Base-by-base conservation (phyloP, 2,113 vertebrate species). In the Eulemur macaco region DNA sequence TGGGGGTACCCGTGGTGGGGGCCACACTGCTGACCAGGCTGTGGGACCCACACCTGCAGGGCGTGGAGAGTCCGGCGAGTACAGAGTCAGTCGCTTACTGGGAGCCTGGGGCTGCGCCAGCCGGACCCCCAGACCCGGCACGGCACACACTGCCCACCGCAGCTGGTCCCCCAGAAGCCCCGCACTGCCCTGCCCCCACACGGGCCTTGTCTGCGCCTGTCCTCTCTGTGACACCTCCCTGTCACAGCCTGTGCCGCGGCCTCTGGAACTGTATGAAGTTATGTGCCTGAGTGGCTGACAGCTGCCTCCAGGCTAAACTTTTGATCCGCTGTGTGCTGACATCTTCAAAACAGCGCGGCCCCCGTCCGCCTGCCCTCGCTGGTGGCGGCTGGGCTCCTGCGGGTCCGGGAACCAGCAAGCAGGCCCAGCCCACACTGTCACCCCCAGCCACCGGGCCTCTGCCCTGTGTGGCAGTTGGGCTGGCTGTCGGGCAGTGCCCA, bases 221-320 rank as follows among this genome's bases (percentile, higher is more conserved):
- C 0, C 6, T 1, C 10, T 29, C 31, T 14, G 18, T 12, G 5
- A 29, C 87, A 31, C 54, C 93, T 89, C 60, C 10, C 91, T 5
- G 29, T 0, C 0, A 0, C 39, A n/a, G 95, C 54, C 92, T 3
- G 56, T 31, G 9, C 90, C 12, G 21, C 6, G 0, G 1, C 39
- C 96, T 83, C 74, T 12, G 83, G 39, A 91, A 20, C 66, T 14
- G 17, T 96, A 96, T 96, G 93, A 98, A 98, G 97, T 98, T 95
- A 96, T 97, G 97, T 89, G 93, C 96, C 96, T 9, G 77, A 95
- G 97, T 60, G 95, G 97, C 93, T 97, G 98, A 98, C 98, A 98
- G 98, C 95, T 96, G 98, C 98, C 98, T 97, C 97, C 3, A 1
- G 98, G 98, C 98, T 97, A 89, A 34, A 95, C 96, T 92, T 98